Percentiles rank a stretch among this genome's conserved stretches.
Conservation (phyloP, 2,797 vertebrate genomes). For the Vespertilio murinus region DNA sequence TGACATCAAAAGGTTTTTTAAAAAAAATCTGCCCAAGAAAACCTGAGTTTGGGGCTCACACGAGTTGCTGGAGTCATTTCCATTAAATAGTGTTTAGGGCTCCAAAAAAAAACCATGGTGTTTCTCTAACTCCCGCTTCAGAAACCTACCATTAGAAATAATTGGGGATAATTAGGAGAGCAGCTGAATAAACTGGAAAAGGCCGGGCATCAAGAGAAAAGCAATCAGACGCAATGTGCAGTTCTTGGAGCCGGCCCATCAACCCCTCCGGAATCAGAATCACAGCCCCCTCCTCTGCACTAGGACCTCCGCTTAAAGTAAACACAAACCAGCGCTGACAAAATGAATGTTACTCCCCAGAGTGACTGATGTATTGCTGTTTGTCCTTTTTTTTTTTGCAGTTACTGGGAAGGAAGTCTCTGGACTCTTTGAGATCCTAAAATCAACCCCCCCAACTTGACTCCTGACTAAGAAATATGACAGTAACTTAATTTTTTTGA, state of each 20-base stretch:
- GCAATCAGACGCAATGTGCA: conserved; percentile 41
- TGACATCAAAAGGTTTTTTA: background rate
- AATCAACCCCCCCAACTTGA: background rate
- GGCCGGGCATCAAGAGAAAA: conserved; percentile 51
- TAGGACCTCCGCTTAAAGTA: background rate
- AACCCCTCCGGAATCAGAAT: conserved; percentile 53
- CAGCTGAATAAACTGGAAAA: conserved; percentile 80
- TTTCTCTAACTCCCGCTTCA: conserved; percentile 52
- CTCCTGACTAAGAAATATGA: background rate
- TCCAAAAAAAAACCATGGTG: background rate
- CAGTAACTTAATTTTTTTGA: background rate
- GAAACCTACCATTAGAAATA: conserved; percentile 31
- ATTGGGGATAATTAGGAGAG: conserved; percentile 66
- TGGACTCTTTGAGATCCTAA: background rate
- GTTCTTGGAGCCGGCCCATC: conserved; percentile 19
- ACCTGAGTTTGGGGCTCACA: background rate
- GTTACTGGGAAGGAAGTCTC: background rate
- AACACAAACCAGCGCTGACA: conserved; percentile 5
- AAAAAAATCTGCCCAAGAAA: conserved; percentile 4
- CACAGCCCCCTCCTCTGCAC: conserved; percentile 18
- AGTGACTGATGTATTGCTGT: background rate
- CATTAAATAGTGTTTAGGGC: conserved; percentile 16
- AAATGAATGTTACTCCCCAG: background rate
- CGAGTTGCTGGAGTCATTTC: background rate
- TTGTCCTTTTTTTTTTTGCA: conserved; percentile 20